A percentile compares a stretch with the other conserved stretches of the same genome.
These are phyloP conservation scores for Brachypodius melanocephalos DNA, from an alignment of 2,113 vertebrate species.

Conservation along the genomic window DNA sequence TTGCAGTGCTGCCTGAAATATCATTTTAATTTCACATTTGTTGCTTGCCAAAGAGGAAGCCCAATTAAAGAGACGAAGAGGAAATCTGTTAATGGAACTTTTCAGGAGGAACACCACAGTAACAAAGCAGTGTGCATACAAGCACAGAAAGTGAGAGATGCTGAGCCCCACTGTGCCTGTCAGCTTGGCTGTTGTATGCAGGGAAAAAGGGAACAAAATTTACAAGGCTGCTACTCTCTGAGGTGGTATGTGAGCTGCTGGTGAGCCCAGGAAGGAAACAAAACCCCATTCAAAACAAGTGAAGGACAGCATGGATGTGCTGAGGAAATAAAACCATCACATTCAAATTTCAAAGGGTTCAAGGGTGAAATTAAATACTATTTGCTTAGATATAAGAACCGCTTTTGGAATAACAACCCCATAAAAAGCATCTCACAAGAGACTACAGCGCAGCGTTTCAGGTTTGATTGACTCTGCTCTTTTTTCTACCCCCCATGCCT, in stretches of 20 bases:
- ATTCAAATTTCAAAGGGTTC: slow-evolving; percentile 2
- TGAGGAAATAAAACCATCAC: not conserved
- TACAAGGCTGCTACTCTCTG: slow-evolving; percentile 1
- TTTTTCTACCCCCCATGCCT: not conserved
- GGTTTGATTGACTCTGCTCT: not conserved
- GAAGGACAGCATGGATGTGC: not conserved
- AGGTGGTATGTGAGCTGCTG: not conserved
- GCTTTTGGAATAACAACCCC: not conserved
- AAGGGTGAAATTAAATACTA: not conserved
- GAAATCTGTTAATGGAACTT: not conserved
- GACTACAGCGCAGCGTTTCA: not conserved
- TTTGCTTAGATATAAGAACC: not conserved
- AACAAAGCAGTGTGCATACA: not conserved
- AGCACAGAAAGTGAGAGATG: not conserved
- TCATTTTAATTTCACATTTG: slow-evolving; percentile 14
- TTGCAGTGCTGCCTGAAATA: slow-evolving; percentile 8
- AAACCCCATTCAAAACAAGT: not conserved
- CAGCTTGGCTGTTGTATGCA: not conserved
- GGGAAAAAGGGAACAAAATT: not conserved
- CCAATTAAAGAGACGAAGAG: not conserved
- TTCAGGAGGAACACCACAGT: not conserved
- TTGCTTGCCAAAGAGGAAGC: not conserved
- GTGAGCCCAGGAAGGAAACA: not conserved
- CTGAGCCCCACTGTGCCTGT: slow-evolving; percentile 1
- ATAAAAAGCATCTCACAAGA: not conserved